These are phyloP conservation scores for Syngnathus typhle DNA, from an alignment of 2,113 vertebrate genomes.

Conservation along the genomic window DNA sequence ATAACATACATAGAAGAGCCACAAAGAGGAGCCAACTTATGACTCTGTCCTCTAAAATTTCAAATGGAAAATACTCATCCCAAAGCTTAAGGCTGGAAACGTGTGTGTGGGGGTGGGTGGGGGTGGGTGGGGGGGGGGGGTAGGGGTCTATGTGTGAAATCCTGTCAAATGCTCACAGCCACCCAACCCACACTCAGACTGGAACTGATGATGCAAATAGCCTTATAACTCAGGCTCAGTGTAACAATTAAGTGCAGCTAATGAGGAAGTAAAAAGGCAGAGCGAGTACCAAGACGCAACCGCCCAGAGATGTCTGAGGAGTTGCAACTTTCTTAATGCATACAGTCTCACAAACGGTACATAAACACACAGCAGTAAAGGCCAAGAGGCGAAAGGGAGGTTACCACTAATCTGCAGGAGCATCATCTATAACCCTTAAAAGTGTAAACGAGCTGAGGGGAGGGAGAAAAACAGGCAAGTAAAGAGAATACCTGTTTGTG, in stretches of 20 bases:
- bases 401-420: constrained; percentile 22
- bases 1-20: background rate
- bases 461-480: accelerated
- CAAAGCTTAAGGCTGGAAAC: constrained; percentile 26
- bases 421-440: constrained; percentile 16
- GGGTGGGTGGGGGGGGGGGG: too few relatives aligned
- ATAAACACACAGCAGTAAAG: background rate
- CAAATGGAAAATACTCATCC: constrained; percentile 27
- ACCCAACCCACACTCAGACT: constrained; percentile 18
- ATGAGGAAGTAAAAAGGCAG: constrained; percentile 19
- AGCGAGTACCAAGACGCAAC: constrained; percentile 9
- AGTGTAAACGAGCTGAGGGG: background rate
- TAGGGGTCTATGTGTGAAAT: too few relatives aligned
- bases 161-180: constrained; percentile 22
- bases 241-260: constrained; percentile 25
- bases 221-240: constrained; percentile 29
- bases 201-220: constrained; percentile 46
- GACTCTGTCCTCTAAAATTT: constrained; percentile 11
- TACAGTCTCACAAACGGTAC: constrained; percentile 15
- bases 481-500: constrained; percentile 4
- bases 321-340: constrained; percentile 10
- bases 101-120: background rate
- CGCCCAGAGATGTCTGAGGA: constrained; percentile 2
- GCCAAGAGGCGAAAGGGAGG: constrained; percentile 14
- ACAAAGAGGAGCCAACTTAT: background rate